Evolutionary conservation across 1,140 invertebrate genomes (phyloP), one percentile per base, ranked within the genome.

Genomic region (Mesaphorura yosii): DNA sequence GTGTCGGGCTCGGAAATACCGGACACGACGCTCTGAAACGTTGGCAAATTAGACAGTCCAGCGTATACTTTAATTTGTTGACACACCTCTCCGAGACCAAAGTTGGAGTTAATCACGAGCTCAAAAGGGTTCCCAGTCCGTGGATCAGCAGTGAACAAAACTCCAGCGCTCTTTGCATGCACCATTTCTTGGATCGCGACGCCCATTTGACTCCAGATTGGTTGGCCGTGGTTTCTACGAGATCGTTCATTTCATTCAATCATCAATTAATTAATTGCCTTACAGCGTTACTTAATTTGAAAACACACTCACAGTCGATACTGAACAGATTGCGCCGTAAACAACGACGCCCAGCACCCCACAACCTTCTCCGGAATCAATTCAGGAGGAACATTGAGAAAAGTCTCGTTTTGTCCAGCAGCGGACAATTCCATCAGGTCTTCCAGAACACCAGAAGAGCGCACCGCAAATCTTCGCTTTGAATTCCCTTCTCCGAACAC

Each of bases 101-200:
- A 84, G 68, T 87, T 86, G 1, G 84, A 80, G 15, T 83, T 84
- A 47, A 90, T 78, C 15, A 80, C 68, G 38, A 89, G 76, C 40
- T 73, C 64, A 2, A 73, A 69, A 0, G 81, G 77, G 68, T 84
- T 78, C 1, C 78, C 81, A 27, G 74, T 78, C 0, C 76, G 72
- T 0, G 86, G 86, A 68, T 88, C 78, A 48, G 76, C 72, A 0
- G 86, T 86, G 66, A 89, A 89, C 65, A 89, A 69, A 0, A 89
- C 86, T 10, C 87, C 84, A 15, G 86, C 81, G 1, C 73, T 69
- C 37, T 80, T 76, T 7, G 84, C 74, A 23, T 72, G 60, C 14
- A 86, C 78, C 79, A 89, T 80, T 63, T 76, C 73, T 66, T 90
- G 87, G 4, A 90, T 72, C 15, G 87, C 84, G n/a, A 90, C 85